phyloP scores from a whole-genome alignment of 2,888 invertebrate genomes.

The Andrena chrysosceles region DNA sequence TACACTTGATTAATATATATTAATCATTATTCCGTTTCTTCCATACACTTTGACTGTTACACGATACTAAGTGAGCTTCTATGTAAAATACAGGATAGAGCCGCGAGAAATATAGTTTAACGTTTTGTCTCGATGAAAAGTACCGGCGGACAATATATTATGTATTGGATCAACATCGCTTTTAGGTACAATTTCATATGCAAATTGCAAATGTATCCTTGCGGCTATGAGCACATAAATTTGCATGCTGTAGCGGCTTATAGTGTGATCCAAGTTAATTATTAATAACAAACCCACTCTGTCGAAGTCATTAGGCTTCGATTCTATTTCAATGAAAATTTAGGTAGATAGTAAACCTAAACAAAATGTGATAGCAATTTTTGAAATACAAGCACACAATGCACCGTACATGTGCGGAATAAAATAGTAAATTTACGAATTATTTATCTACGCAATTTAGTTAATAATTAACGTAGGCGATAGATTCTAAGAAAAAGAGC shows the following conservation, averaged over 20 bases:
- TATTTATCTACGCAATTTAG: conserved; percentile 33
- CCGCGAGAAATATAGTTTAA: conserved; percentile 23
- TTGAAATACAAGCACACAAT: conserved; percentile 52
- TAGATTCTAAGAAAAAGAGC: conserved; percentile 40
- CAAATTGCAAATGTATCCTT: conserved; percentile 23
- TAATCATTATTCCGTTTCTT: conserved; percentile 35
- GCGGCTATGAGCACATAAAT: conserved; percentile 31
- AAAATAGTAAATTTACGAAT: conserved; percentile 54
- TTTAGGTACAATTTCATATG: conserved; percentile 2
- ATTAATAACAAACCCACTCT: conserved; percentile 40
- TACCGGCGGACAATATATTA: conserved; percentile 11
- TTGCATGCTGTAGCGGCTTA: conserved; percentile 33
- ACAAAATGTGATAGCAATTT: conserved; percentile 29
- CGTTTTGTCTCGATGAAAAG: conserved; percentile 10
- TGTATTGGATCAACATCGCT: conserved; percentile 27
- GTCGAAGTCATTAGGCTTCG: conserved; percentile 13
- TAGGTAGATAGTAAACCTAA: conserved; percentile 39
- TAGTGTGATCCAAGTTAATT: conserved; percentile 42
- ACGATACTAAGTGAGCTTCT: conserved; percentile 21
- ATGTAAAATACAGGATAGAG: conserved; percentile 31
- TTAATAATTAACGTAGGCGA: conserved; percentile 30
- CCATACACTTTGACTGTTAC: conserved; percentile 32
- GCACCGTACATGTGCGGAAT: conserved; percentile 60
- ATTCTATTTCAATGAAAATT: conserved; percentile 42
- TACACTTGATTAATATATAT: conserved; percentile 36